Percentiles rank a stretch among this genome's conserved stretches.
These are phyloP conservation scores for Lemur catta DNA, from an alignment of 2,797 vertebrate species.

Conservation along the genomic window DNA sequence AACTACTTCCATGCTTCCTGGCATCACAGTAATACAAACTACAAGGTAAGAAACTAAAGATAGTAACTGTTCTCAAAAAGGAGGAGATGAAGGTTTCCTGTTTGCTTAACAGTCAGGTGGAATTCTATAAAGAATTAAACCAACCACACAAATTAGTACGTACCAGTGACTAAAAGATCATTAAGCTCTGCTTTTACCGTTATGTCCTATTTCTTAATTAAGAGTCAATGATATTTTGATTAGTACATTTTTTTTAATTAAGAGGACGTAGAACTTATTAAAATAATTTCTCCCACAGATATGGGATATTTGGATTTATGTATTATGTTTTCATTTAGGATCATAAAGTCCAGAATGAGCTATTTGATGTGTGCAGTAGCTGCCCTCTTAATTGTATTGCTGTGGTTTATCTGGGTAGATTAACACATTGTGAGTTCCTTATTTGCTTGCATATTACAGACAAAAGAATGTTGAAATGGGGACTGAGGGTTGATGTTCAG, in stretches of 20 bases:
- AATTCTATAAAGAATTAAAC: not conserved
- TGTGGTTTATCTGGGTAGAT: not conserved
- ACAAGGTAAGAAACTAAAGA: not conserved
- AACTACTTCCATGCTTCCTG: not conserved
- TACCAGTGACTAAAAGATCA: not conserved
- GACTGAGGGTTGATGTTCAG: not conserved
- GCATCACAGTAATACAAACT: not conserved
- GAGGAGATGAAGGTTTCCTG: not conserved
- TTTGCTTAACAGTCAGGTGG: not conserved
- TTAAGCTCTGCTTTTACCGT: not conserved
- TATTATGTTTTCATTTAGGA: not conserved
- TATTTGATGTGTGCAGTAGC: not conserved
- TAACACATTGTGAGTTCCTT: not conserved
- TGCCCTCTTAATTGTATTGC: slow-evolving; percentile 7
- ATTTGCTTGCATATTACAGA: not conserved
- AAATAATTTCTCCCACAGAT: not conserved
- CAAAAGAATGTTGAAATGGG: not conserved
- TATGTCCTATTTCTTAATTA: not conserved
- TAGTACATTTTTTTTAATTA: not conserved
- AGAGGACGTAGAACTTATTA: not conserved
- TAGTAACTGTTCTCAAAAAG: not conserved
- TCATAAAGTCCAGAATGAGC: not conserved
- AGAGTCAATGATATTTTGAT: not conserved
- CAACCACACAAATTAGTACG: not conserved
- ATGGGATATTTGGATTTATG: not conserved